Base-by-base conservation (phyloP, 2,888 invertebrate genomes). In the Idaea biselata region DNA sequence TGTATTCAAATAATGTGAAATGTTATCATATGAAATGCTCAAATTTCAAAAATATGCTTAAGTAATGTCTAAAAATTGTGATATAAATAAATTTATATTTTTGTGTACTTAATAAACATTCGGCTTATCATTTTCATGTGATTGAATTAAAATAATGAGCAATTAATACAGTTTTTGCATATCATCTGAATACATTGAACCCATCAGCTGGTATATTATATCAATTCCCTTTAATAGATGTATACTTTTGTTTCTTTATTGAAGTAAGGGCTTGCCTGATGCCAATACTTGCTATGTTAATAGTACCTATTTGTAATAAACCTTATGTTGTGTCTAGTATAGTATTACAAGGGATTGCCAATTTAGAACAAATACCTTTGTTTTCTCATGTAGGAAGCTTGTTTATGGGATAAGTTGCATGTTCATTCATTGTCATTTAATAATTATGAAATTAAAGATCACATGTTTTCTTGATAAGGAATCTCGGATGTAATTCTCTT, bases 401-500 rank as follows among this genome's bases (percentile, higher is more conserved):
- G 61, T 62, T 7, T 57, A 58, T 53, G 60, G 58, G 56, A 60
- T 59, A 62, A 33, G 61, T 64, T 67, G 61, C 61, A 63, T 65
- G 62, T 60, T 60, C 62, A 64, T 18, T 63, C 58, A 60, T 64
- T 44, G 44, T 44, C 44, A 44, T 44, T 44, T 44, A 14, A 1
- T 44, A 11, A 44, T 44, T n/a, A n/a, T n/a, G n/a, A 11, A 44
- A 44, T 8, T 44, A 14, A 44, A 44, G 14, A 7, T 44, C 14
- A 44, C 8, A 11, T 14, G 44, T 44, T 8, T 44, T 44, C 14
- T 44, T 44, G 59, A 57, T 65, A 64, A 69, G 58, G 63, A 65
- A 65, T 71, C 63, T 58, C 65, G 61, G 44, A 44, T 44, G 63
- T 53, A 64, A 66, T 72, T 74, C 65, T 67, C 68, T 71, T 67